Percentiles rank a stretch among this genome's conserved stretches.
phyloP scores from a whole-genome alignment of 2,797 vertebrate species.

The Semotilus atromaculatus region DNA sequence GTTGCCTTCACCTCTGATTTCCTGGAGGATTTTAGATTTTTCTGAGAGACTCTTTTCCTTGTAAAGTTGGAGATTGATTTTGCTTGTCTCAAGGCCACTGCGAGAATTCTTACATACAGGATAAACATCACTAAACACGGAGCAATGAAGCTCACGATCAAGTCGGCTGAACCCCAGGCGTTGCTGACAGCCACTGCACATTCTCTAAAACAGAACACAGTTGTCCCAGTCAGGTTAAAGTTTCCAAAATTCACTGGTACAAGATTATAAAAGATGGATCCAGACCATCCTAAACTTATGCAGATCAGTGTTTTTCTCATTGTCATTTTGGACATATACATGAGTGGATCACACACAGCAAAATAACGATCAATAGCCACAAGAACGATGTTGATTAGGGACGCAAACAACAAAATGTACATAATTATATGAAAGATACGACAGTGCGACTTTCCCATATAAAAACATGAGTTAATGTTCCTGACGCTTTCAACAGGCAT shows the following conservation, averaged over 20 bases:
- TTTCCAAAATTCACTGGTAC: neutral
- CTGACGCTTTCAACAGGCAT: constrained; percentile 41
- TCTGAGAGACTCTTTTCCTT: neutral
- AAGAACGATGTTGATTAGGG: constrained; percentile 14
- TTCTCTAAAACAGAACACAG: constrained; percentile 2
- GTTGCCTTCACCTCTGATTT: constrained; percentile 16
- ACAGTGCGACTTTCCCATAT: neutral
- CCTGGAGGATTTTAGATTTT: neutral
- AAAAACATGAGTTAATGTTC: no score
- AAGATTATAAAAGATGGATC: constrained; percentile 8
- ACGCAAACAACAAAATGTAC: neutral
- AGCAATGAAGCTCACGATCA: constrained; percentile 11
- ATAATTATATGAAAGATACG: neutral
- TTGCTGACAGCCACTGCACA: constrained; percentile 12
- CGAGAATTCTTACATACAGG: constrained; percentile 7
- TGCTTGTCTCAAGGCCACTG: constrained; percentile 7
- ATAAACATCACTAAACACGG: constrained; percentile 6
- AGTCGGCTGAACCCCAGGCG: neutral
- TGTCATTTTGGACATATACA: constrained; percentile 18
- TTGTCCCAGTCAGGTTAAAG: neutral
- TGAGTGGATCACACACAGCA: constrained; percentile 25
- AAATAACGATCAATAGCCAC: constrained; percentile 35
- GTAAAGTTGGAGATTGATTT: neutral
- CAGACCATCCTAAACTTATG: constrained; percentile 5
- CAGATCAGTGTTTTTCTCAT: constrained; percentile 13